Base-by-base conservation (phyloP, 2,113 vertebrate species). In the Natator depressus region DNA sequence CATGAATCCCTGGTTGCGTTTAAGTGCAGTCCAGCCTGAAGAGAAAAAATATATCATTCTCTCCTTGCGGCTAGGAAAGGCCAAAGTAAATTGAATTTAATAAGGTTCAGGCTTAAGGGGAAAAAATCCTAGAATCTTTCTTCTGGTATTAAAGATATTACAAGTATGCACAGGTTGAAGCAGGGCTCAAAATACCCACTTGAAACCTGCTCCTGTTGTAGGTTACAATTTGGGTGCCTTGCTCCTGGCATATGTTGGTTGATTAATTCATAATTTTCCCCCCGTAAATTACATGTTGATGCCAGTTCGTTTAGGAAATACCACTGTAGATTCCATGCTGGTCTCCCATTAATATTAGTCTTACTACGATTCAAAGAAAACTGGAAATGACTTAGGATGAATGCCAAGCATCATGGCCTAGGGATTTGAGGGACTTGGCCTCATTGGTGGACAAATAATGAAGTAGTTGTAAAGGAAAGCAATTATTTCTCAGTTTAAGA, bases 11-110 rank as follows among this genome's bases (percentile, higher is more conserved):
- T 93, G 88, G 89, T 97, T 93, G 82, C 82, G 78, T 95, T 97
- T 97, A 96, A 92, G 89, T 3, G 0, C 35, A 96, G 83, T 65
- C n/a, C 55, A 91, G 89, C 91, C 91, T 92, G 76, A 80, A 97
- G 89, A 91, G 84, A 91, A 93, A 54, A 90, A 94, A 95, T 86
- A 51, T 82, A 95, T 96, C 87, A 93, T 93, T 93, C 87, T 90
- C 27, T 46, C 89, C 97, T 93, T 91, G 84, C 1, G 55, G 98
- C 95, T 87, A 96, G 89, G 89, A 98, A 97, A 95, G 93, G 89
- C 89, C 93, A 97, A 93, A 96, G 86, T 91, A 94, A 97, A 98
- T 94, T 93, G 96, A 97, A 96, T 96, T 96, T 95, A 97, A 96
- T 69, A 91, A 93, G 84, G 92, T 93, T 97, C 88, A 93, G 51